Conservation (phyloP, 2,113 vertebrate genomes). For the Apaloderma vittatum region DNA sequence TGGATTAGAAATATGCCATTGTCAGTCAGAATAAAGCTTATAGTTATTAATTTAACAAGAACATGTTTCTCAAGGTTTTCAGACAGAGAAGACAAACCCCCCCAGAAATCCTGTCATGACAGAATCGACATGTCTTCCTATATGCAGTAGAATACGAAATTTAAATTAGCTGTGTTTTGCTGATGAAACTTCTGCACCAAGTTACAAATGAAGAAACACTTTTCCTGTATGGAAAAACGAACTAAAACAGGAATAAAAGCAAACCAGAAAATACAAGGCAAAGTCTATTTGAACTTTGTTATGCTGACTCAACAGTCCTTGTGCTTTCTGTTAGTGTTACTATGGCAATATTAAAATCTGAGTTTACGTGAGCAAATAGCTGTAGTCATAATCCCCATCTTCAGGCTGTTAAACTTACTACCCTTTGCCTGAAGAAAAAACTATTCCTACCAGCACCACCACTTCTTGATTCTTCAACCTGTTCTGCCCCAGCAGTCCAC, state of each 20-base stretch:
- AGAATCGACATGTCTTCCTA: conserved; percentile 39
- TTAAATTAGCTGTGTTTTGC: neutral
- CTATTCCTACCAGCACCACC: neutral
- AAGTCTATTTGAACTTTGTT: conserved; percentile 32
- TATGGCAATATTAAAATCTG: conserved; percentile 81
- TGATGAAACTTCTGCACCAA: neutral
- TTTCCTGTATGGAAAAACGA: neutral
- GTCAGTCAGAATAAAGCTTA: neutral
- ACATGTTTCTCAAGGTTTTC: neutral
- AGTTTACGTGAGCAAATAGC: conserved; percentile 58
- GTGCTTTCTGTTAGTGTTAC: conserved; percentile 72
- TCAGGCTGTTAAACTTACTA: neutral
- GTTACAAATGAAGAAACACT: conserved; percentile 36
- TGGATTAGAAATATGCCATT: neutral
- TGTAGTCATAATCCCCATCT: neutral
- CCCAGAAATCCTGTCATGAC: conserved; percentile 89
- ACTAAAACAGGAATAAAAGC: neutral
- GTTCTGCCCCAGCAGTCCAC: neutral
- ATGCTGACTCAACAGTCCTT: conserved; percentile 32
- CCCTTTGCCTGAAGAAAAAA: conserved; percentile 52
- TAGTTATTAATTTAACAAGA: neutral
- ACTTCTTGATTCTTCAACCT: neutral
- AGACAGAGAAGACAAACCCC: conserved; percentile 87
- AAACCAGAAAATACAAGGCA: conserved; percentile 37
- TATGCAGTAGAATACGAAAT: neutral